Evolutionary conservation across 1,140 invertebrate species (phyloP), one percentile per base, ranked within the genome.

Genomic region (Aphidius ervi): DNA sequence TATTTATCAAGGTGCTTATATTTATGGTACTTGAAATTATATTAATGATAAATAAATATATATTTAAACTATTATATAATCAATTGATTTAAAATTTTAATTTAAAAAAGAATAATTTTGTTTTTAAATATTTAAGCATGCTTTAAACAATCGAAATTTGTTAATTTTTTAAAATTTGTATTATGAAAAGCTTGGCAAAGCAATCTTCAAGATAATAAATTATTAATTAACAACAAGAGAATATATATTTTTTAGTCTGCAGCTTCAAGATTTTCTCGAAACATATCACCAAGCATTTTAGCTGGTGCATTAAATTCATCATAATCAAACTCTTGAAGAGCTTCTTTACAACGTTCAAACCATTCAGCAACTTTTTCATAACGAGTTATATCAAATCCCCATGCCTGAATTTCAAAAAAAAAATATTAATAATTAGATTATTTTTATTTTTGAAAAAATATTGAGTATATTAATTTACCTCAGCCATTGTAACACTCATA

Each of bases 331-430:
- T 74, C 74, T 52, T 72, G 69, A 65, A 85, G 67, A 9, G 69
- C 69, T 8, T 67, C 65, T 62, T 80, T 81, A 67, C 87, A 88
- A 48, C 81, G 78, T 8, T 84, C 79, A 52, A 87, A 72, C 88
- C 89, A 92, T 9, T 74, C 74, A 8, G 78, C 66, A 10, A 91
- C 82, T 67, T 89, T 87, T 6, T 83, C 81, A 67, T 84, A 90
- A 56, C 81, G 75, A n/a, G 81, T 70, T 20, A 89, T 78, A 67
- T 87, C 84, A 79, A 87, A 86, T 6, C 85, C 86, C 42, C 84
- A 81, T 63, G 82, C 83, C 86, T 90, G 72, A 63, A 72, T 78
- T 69, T n/a, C n/a, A n/a, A 42, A 65, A 59, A 4, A 23, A 53
- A 45, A 16, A 16, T 16, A 16, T 16, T 39, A 16, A 20, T 31